Conservation (phyloP, 2,888 invertebrate genomes). For the Xanthia icteritia region DNA sequence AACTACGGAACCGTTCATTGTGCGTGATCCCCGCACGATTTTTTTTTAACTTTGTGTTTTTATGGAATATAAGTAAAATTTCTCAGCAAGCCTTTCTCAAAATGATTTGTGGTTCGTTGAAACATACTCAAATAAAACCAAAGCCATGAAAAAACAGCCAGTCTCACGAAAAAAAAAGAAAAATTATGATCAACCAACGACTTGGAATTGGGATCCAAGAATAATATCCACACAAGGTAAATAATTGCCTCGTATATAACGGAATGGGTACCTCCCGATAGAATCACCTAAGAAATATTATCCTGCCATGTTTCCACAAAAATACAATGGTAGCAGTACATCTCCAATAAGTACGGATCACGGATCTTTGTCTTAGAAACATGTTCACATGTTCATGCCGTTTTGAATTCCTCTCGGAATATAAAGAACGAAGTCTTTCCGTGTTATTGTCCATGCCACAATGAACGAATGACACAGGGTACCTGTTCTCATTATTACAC, state of each 20-base stretch:
- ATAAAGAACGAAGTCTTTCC: constrained; percentile 38
- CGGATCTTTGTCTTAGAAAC: constrained; percentile 64
- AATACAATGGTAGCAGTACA: constrained; percentile 42
- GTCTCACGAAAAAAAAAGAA: constrained; percentile 9
- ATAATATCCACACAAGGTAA: constrained; percentile 46
- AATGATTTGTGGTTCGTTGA: not conserved
- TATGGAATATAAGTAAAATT: not conserved
- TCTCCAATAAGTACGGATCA: constrained; percentile 57
- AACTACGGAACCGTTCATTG: not conserved
- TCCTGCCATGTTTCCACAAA: constrained; percentile 40
- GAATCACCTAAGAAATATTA: constrained; percentile 54
- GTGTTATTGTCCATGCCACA: constrained; percentile 52
- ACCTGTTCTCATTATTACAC: constrained; percentile 36
- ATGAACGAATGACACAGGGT: constrained; percentile 39
- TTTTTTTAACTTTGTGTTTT: not conserved
- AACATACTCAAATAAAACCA: not conserved
- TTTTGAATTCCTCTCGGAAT: constrained; percentile 60
- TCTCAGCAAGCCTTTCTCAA: too few species aligned
- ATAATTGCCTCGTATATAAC: constrained; percentile 55
- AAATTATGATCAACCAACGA: constrained; percentile 27
- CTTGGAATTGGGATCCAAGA: constrained; percentile 23
- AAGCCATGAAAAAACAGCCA: constrained; percentile 6
- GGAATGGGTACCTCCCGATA: constrained; percentile 39
- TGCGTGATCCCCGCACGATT: not conserved
- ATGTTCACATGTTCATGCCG: constrained; percentile 61